A percentile compares a stretch with the other conserved stretches of the same genome.
Conservation (phyloP, 2,888 invertebrate genomes). For the Tetranychus truncatus region DNA sequence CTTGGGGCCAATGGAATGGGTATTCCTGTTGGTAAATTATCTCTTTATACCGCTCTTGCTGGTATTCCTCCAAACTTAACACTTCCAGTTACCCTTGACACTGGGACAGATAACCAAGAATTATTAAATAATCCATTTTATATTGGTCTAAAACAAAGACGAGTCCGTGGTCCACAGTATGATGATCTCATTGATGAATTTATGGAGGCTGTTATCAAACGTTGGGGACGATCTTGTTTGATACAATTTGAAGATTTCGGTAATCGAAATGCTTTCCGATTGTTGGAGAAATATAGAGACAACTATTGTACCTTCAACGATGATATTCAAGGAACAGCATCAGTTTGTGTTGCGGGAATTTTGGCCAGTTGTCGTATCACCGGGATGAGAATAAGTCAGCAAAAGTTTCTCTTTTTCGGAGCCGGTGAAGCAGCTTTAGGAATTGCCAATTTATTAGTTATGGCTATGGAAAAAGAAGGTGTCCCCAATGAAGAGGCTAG, state of each 20-base stretch:
- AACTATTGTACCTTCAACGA: constrained; percentile 92
- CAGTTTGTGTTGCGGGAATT: constrained; percentile 85
- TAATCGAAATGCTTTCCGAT: constrained; percentile 83
- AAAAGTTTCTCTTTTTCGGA: constrained; percentile 78
- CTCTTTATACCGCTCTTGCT: constrained; percentile 88
- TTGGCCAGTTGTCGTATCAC: constrained; percentile 69
- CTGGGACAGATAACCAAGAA: constrained; percentile 73
- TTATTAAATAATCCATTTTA: constrained; percentile 82
- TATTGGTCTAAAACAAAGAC: constrained; percentile 69
- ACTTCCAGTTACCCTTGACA: constrained; percentile 80
- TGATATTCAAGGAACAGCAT: constrained; percentile 68
- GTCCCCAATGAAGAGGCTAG: constrained; percentile 53
- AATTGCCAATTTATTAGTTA: constrained; percentile 72
- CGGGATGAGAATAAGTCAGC: constrained; percentile 57
- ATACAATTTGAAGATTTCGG: constrained; percentile 94
- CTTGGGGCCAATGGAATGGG: constrained; percentile 96
- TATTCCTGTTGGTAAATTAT: constrained; percentile 89
- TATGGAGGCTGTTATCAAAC: constrained; percentile 65
- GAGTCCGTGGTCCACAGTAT: constrained; percentile 63
- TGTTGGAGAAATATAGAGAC: constrained; percentile 71
- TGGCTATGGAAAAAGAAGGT: constrained; percentile 81
- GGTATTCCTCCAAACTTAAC: constrained; percentile 89
- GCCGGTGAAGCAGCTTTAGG: constrained; percentile 93
- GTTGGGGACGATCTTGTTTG: constrained; percentile 37
- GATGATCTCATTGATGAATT: constrained; percentile 92